phyloP scores from a whole-genome alignment of 2,113 vertebrate species.

The Ciconia boyciana region DNA sequence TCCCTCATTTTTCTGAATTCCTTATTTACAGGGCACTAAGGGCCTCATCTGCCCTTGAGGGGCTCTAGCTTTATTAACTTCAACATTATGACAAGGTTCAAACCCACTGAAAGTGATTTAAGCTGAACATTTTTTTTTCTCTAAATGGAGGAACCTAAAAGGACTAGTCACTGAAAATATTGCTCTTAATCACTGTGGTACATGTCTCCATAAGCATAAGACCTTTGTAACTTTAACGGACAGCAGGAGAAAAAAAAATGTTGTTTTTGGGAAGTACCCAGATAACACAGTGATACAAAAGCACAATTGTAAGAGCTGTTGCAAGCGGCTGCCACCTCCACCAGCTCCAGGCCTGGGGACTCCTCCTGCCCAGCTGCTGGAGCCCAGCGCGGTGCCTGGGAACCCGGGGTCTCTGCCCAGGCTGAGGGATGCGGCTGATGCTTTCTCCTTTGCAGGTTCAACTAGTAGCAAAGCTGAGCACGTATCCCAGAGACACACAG shows the following conservation, averaged over 20 bases:
- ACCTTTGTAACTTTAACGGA: background rate
- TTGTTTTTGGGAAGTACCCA: background rate
- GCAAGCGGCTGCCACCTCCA: background rate
- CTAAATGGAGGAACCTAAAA: background rate
- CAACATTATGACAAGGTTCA: background rate
- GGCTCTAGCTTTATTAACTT: background rate
- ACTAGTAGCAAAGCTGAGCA: background rate
- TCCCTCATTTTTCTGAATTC: background rate
- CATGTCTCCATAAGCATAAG: background rate
- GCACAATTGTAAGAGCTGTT: background rate
- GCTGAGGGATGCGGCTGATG: fast-evolving
- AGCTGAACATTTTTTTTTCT: background rate
- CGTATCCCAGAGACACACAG: background rate
- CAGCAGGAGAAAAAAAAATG: background rate
- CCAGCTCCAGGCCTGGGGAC: background rate
- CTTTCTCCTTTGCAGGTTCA: background rate
- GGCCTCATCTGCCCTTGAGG: background rate
- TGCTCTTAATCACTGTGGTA: background rate
- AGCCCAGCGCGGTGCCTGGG: background rate
- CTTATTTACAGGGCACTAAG: background rate
- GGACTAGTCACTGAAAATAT: background rate
- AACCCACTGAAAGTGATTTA: background rate
- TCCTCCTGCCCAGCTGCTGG: background rate
- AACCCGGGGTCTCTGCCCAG: background rate
- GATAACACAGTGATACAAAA: background rate